phyloP scores from a whole-genome alignment of 2,797 vertebrate species.

The Squalus acanthias region DNA sequence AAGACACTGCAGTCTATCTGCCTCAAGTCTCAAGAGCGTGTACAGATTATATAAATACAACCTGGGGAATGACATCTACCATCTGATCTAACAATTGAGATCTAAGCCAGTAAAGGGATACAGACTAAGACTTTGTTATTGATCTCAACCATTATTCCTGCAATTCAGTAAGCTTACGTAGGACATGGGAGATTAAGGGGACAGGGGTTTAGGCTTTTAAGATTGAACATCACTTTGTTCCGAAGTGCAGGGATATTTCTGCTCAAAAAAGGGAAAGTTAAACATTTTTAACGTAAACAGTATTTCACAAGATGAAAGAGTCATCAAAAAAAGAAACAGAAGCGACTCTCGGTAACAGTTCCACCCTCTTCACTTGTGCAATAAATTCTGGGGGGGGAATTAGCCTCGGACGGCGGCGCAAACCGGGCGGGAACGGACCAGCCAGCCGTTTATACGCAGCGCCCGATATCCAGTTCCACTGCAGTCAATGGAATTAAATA shows the following conservation, averaged over 20 bases:
- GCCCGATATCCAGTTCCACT: too few species aligned
- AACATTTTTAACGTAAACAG: background rate
- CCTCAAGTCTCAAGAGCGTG: background rate
- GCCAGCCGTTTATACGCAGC: too few species aligned
- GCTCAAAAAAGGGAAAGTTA: background rate
- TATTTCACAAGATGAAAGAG: background rate
- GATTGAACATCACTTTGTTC: background rate
- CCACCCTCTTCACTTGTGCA: background rate
- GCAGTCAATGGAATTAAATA: too few species aligned
- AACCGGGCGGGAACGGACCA: too few species aligned
- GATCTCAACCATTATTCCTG: background rate
- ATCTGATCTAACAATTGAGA: background rate
- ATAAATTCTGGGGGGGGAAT: background rate
- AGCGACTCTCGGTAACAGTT: background rate
- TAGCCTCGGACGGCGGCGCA: too few species aligned
- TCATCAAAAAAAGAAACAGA: background rate
- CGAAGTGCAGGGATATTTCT: background rate
- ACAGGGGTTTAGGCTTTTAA: background rate
- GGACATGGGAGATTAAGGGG: background rate
- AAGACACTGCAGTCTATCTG: background rate
- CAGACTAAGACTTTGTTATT: background rate
- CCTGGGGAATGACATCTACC: background rate
- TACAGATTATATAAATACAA: background rate
- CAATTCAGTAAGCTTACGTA: background rate
- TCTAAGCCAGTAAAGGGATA: background rate